These are phyloP conservation scores for Enteromius unitaeniatus DNA, from an alignment of 2,797 vertebrate genomes.

Conservation along the genomic window DNA sequence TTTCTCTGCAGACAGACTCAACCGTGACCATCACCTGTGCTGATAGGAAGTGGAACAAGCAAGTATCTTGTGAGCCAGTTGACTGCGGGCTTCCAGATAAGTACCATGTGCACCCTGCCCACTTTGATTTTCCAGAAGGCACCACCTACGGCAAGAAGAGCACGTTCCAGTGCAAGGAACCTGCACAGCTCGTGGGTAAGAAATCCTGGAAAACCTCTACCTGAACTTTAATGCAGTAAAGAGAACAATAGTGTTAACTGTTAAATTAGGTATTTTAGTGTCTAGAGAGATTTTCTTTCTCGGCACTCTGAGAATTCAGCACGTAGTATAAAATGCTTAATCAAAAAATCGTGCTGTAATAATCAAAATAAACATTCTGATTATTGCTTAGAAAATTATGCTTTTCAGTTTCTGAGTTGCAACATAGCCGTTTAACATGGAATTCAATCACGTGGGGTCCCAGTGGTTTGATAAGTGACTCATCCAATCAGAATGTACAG, in stretches of 20 bases:
- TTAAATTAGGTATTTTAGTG: not conserved
- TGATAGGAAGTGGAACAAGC: slow-evolving; percentile 96
- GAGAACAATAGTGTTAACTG: not conserved
- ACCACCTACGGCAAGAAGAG: slow-evolving; percentile 93
- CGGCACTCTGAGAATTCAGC: not conserved
- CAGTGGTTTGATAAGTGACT: not conserved
- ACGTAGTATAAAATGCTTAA: not conserved
- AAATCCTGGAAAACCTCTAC: not conserved
- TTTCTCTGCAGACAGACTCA: slow-evolving; percentile 80
- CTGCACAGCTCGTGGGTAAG: slow-evolving; percentile 91
- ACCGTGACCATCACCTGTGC: slow-evolving; percentile 88
- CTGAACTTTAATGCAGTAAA: not conserved
- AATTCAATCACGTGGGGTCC: not conserved
- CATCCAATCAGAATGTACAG: not conserved
- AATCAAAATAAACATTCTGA: not conserved
- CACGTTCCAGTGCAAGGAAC: slow-evolving; percentile 90
- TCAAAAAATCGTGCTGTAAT: not conserved
- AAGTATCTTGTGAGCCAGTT: slow-evolving; percentile 92
- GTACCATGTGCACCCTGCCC: slow-evolving; percentile 91
- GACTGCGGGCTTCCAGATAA: slow-evolving; percentile 95
- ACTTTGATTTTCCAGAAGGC: slow-evolving; percentile 89
- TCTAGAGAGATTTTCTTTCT: not conserved
- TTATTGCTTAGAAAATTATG: not conserved
- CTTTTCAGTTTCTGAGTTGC: not conserved
- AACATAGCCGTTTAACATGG: not conserved